Percentiles rank a stretch among this genome's conserved stretches.
phyloP scores from a whole-genome alignment of 2,888 invertebrate species.

The Drosophila prolongata region DNA sequence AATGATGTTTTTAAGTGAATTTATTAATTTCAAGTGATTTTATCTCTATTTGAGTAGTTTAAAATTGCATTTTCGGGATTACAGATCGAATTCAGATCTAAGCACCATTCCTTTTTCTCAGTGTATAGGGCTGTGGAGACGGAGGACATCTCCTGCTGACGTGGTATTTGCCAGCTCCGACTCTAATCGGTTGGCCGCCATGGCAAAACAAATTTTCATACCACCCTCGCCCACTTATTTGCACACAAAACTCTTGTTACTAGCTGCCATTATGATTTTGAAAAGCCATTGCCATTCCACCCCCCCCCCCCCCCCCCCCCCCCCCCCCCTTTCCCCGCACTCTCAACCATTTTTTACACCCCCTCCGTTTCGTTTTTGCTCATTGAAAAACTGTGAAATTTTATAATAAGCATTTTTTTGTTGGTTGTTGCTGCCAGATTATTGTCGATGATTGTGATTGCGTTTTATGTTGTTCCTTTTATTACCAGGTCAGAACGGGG shows the following conservation, averaged over 20 bases:
- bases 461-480: constrained; percentile 78
- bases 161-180: constrained; percentile 72
- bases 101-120: not conserved
- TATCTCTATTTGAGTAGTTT: too few relatives aligned
- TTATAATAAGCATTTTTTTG: constrained; percentile 82
- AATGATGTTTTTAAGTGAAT: too few relatives aligned
- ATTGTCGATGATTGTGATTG: constrained; percentile 82
- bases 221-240: constrained; percentile 58
- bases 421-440: constrained; percentile 74
- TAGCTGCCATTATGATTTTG: constrained; percentile 84
- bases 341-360: not conserved
- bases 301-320: too few relatives aligned
- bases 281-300: constrained; percentile 80
- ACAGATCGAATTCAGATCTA: too few relatives aligned
- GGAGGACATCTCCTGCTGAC: constrained; percentile 60
- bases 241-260: constrained; percentile 82
- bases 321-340: constrained; percentile 17
- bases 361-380: constrained; percentile 50
- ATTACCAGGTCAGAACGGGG: constrained; percentile 57
- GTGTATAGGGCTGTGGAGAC: not conserved
- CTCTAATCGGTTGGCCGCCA: constrained; percentile 55
- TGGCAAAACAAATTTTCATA: constrained; percentile 27
- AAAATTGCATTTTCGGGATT: too few relatives aligned
- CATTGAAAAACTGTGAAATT: constrained; percentile 83
- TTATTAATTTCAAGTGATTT: too few relatives aligned